These are phyloP conservation scores for Leptobrachium leishanense DNA, from an alignment of 2,113 vertebrate species.

Conservation along the genomic window DNA sequence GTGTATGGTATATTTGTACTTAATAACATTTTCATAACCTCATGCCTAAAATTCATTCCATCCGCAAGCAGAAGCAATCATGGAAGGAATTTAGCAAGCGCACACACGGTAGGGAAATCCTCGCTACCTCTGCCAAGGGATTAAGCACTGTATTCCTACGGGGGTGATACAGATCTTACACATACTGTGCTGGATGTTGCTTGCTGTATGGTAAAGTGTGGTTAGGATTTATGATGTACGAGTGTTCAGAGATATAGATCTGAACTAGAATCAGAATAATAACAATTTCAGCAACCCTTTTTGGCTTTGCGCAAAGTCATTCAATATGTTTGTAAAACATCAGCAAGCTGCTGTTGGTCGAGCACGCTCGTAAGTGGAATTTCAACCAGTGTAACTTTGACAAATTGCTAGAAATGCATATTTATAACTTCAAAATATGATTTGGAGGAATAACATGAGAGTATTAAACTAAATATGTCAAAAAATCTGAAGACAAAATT, in stretches of 20 bases:
- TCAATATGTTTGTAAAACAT: not conserved
- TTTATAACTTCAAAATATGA: too few relatives aligned
- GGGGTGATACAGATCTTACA: slow-evolving; percentile 7
- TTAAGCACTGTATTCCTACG: slow-evolving; percentile 10
- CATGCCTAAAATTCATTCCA: slow-evolving; percentile 37
- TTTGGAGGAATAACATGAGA: too few relatives aligned
- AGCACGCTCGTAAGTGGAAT: not conserved
- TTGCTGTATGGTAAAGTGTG: not conserved
- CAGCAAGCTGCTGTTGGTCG: not conserved
- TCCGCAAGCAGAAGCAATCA: slow-evolving; percentile 36
- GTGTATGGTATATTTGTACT: not conserved
- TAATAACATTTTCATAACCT: not conserved
- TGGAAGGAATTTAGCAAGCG: slow-evolving; percentile 37
- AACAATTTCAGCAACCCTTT: not conserved
- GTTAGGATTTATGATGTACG: not conserved
- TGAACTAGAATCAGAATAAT: not conserved
- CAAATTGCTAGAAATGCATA: not conserved
- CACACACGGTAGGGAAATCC: slow-evolving; percentile 36
- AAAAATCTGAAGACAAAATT: too few relatives aligned
- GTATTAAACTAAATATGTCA: too few relatives aligned
- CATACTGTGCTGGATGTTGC: not conserved
- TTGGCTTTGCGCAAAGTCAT: not conserved
- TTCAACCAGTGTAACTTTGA: not conserved
- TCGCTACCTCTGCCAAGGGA: slow-evolving; percentile 23
- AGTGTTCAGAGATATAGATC: not conserved